Evolutionary conservation across 2,888 invertebrate species (phyloP).

Genomic region (Agriopis leucophaearia): DNA sequence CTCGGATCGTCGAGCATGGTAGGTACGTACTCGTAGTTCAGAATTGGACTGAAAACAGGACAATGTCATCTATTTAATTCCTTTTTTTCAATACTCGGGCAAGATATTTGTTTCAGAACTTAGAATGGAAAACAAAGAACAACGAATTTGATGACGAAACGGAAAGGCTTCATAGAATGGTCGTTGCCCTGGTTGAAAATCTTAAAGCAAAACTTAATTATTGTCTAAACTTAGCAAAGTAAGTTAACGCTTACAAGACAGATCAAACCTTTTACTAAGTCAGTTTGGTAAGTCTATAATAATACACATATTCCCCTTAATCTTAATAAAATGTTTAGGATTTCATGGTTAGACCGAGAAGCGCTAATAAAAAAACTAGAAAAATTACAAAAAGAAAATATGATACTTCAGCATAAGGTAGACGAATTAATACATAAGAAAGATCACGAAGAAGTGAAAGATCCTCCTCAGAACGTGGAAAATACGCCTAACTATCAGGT

Average conservation of each 20-base stretch:
- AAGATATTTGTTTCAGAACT: conserved; percentile 59
- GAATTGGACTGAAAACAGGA: no score
- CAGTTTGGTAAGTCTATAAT: background rate
- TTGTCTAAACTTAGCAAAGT: conserved; percentile 71
- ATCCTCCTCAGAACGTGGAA: conserved; percentile 33
- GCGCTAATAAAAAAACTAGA: conserved; percentile 68
- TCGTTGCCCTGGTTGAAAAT: conserved; percentile 67
- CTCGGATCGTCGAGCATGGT: no score
- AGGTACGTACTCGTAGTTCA: no score
- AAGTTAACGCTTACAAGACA: conserved; percentile 35
- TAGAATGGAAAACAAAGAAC: conserved; percentile 74
- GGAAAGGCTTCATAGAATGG: conserved; percentile 68
- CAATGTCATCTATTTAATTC: no score
- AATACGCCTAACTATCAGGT: conserved; percentile 57
- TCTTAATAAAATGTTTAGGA: conserved; percentile 50
- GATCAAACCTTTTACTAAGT: background rate
- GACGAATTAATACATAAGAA: conserved; percentile 58
- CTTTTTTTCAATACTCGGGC: background rate
- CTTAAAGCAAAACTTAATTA: conserved; percentile 70
- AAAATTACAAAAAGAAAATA: conserved; percentile 69
- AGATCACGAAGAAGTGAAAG: conserved; percentile 52
- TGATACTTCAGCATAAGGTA: conserved; percentile 66
- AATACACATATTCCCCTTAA: background rate
- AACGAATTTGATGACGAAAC: conserved; percentile 72
- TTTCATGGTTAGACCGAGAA: conserved; percentile 78